Percentiles rank a stretch among this genome's conserved stretches.
Conservation (phyloP, 2,797 vertebrate genomes). For the Platyrinchus mystaceus region DNA sequence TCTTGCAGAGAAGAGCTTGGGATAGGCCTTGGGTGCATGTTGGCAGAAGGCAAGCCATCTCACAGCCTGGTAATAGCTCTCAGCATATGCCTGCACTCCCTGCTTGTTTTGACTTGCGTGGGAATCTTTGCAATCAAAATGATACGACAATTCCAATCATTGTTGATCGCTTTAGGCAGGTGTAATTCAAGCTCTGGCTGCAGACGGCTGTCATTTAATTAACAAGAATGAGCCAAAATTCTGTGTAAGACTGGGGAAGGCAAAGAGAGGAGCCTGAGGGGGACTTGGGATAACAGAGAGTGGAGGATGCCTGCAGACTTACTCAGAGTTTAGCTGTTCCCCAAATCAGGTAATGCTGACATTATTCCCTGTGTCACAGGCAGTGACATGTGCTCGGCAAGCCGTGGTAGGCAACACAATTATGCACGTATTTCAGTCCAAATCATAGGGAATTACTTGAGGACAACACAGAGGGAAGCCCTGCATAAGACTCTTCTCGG, state of each 20-base stretch:
- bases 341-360: background rate
- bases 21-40: background rate
- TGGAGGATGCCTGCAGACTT: background rate
- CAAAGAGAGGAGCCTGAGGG: conserved; percentile 41
- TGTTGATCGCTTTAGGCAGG: conserved; percentile 34
- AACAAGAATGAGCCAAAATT: conserved; percentile 40
- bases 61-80: background rate
- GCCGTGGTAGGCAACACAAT: background rate
- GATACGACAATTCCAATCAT: background rate
- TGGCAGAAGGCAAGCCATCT: background rate
- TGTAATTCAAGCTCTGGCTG: conserved; percentile 46
- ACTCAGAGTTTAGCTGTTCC: background rate
- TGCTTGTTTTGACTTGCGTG: conserved; percentile 19
- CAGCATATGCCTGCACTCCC: background rate
- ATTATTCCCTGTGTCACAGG: background rate
- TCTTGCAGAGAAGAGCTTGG: background rate
- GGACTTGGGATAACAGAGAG: background rate
- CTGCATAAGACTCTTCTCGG: background rate
- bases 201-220: conserved; percentile 51
- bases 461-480: background rate
- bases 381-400: background rate
- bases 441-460: background rate
- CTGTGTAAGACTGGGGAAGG: background rate
- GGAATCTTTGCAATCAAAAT: conserved; percentile 52
- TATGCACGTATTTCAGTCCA: background rate